phyloP scores from a whole-genome alignment of 2,888 invertebrate genomes.

The Eudasyphora cyanicolor region DNA sequence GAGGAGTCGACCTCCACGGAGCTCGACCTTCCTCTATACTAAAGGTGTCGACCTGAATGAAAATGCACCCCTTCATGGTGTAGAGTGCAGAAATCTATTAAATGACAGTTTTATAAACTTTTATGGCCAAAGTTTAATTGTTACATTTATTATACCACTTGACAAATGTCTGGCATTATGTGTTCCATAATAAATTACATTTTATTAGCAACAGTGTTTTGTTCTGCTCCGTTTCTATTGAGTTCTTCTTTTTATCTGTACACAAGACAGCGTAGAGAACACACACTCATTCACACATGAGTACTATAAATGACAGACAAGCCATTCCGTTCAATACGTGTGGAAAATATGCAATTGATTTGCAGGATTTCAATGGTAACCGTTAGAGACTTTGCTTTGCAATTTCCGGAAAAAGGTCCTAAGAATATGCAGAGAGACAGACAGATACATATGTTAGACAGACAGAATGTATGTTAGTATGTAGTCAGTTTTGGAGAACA shows the following conservation, averaged over 20 bases:
- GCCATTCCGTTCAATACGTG: conserved; percentile 4
- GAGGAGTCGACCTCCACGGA: too few relatives aligned
- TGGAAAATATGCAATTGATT: conserved; percentile 35
- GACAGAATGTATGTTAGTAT: background rate
- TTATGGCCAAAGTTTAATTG: conserved; percentile 31
- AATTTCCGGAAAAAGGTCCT: too few relatives aligned
- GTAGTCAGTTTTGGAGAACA: background rate
- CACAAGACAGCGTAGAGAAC: too few relatives aligned
- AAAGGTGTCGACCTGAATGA: too few relatives aligned
- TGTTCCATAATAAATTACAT: conserved; percentile 6
- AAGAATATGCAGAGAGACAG: background rate
- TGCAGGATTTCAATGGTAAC: conserved; percentile 9
- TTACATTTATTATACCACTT: conserved; percentile 28
- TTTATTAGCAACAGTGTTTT: conserved; percentile 23
- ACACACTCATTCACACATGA: background rate
- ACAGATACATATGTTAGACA: too few relatives aligned
- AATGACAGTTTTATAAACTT: conserved; percentile 24
- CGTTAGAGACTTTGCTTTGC: background rate
- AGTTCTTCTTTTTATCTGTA: background rate
- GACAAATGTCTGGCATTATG: conserved; percentile 26
- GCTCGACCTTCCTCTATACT: too few relatives aligned
- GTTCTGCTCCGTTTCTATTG: background rate
- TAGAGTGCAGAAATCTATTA: conserved; percentile 22
- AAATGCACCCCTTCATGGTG: too few relatives aligned
- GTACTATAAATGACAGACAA: background rate